phyloP scores from a whole-genome alignment of 2,113 vertebrate species.

The Calypte anna region DNA sequence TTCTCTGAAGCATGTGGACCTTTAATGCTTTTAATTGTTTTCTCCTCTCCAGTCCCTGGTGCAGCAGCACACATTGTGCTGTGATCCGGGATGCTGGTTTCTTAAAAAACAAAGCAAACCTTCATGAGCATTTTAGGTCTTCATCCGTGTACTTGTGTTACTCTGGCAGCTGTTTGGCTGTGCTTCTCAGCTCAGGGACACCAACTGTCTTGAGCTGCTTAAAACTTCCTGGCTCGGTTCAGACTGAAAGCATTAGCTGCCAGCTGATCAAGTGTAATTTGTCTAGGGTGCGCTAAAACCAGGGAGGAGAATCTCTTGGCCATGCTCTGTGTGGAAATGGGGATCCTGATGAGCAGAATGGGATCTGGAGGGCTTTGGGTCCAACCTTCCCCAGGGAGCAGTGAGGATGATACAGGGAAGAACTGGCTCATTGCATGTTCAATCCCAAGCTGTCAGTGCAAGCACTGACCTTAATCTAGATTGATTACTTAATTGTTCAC shows the following conservation, averaged over 20 bases:
- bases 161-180: not conserved
- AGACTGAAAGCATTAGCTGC: not conserved
- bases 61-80: not conserved
- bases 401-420: not conserved
- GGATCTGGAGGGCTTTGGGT: not conserved
- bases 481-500: not conserved
- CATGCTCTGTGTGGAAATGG: not conserved
- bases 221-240: not conserved
- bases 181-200: not conserved
- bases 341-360: not conserved
- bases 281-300: not conserved
- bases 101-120: not conserved
- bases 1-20: not conserved
- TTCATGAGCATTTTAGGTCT: fast-evolving
- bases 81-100: fast-evolving
- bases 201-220: not conserved
- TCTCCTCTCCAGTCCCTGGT: not conserved
- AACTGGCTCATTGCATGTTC: not conserved
- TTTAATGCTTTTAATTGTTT: not conserved
- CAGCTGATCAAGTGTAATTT: not conserved
- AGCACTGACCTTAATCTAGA: not conserved
- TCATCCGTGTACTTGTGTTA: fast-evolving
- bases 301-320: not conserved
- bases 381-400: not conserved
- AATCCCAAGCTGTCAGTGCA: not conserved